Evolutionary conservation across 2,797 vertebrate genomes (phyloP).

Genomic region (Macropodus opercularis): DNA sequence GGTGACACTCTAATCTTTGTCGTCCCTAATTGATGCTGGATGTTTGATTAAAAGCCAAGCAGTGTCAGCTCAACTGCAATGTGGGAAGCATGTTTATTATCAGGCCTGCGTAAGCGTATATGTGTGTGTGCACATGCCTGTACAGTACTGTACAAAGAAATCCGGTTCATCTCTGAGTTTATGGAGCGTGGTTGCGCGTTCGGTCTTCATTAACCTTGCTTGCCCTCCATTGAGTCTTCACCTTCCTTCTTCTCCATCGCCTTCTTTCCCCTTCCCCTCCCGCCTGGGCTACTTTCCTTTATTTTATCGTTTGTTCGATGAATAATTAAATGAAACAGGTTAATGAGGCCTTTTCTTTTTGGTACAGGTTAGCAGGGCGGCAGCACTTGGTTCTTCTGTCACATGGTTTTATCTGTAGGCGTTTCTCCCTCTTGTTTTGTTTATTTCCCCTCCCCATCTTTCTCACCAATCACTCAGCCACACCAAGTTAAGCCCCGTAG

Average conservation of each 20-base stretch:
- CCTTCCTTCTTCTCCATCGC: constrained; percentile 21
- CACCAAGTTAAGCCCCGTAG: constrained; percentile 13
- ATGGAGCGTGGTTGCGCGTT: constrained; percentile 63
- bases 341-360: constrained; percentile 59
- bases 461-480: constrained; percentile 10
- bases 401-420: constrained; percentile 30
- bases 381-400: constrained; percentile 16
- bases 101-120: no score
- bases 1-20: constrained; percentile 77
- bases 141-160: constrained; percentile 15
- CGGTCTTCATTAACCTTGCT: constrained; percentile 72
- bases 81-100: constrained; percentile 57
- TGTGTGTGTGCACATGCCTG: constrained; percentile 24
- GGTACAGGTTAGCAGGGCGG: constrained; percentile 26
- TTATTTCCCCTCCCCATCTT: background rate
- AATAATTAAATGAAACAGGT: constrained; percentile 69
- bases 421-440: background rate
- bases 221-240: constrained; percentile 55
- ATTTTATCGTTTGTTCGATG: constrained; percentile 37
- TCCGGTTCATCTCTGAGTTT: constrained; percentile 49
- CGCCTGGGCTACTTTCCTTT: background rate
- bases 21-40: constrained; percentile 71
- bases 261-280: background rate
- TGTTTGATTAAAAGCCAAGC: constrained; percentile 75
- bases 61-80: constrained; percentile 52